A percentile compares a stretch with the other conserved stretches of the same genome.
Conservation (phyloP, 2,797 vertebrate genomes). For the Poeciliopsis gracilis region DNA sequence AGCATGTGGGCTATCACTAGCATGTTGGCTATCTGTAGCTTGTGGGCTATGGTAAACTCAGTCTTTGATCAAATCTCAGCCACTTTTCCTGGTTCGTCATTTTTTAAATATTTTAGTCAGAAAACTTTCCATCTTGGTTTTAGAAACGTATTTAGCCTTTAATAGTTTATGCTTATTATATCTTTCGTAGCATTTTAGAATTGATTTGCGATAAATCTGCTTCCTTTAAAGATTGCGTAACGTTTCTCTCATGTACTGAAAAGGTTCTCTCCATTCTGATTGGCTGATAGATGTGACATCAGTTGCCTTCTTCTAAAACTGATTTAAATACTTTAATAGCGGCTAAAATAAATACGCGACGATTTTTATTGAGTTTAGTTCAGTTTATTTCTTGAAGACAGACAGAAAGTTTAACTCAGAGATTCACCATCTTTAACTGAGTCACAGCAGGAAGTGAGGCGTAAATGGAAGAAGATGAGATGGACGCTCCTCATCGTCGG, state of each 20-base stretch:
- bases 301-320: neutral
- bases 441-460: neutral
- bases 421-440: neutral
- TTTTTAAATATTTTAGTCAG: neutral
- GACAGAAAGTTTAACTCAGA: slow-evolving; percentile 1
- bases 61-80: no score
- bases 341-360: neutral
- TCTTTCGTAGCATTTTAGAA: neutral
- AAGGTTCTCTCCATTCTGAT: neutral
- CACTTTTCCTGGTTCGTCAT: neutral
- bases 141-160: neutral
- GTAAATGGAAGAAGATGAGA: neutral
- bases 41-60: no score
- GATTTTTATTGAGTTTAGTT: neutral
- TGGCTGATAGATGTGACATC: neutral
- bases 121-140: neutral
- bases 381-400: slow-evolving; percentile 45
- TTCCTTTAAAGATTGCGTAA: neutral
- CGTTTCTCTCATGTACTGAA: neutral
- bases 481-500: slow-evolving; percentile 1
- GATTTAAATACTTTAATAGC: neutral
- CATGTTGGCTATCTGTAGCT: no score
- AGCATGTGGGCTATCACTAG: no score
- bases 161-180: neutral
- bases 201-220: neutral